Base-by-base conservation (phyloP, 2,797 vertebrate genomes). In the Mycteria americana region DNA sequence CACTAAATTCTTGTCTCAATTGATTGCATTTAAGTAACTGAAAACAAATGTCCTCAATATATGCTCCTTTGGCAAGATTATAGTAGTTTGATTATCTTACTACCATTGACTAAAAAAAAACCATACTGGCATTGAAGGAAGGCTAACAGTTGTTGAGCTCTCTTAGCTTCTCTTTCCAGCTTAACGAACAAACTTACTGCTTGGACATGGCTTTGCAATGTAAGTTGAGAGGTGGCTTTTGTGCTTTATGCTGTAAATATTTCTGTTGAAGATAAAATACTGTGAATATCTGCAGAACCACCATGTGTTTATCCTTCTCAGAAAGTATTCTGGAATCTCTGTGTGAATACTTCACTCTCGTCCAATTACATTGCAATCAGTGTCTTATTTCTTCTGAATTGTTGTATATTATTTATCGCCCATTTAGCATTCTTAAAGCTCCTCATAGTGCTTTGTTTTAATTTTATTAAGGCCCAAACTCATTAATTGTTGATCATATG, bases 21-120 rank as follows among this genome's bases (percentile, higher is more conserved):
- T 54, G 43, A 72, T 88, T 92, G 24, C 22, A n/a, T 92, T 94
- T 89, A 73, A 83, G 54, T 88, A 95, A 96, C 43, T 91, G 79
- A 90, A 97, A 97, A 74, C 72, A 97, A 96, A 93, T 23, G 4
- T 35, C 45, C 67, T 86, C 45, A 84, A 30, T 83, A 35, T 56
- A 94, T 46, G 17, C 10, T 93, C 18, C 37, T 91, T 87, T 85
- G 51, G 15, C 41, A 94, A 90, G 56, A 64, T 85, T 65, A 72
- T 37, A 92, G 35, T 33, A 74, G 28, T 53, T 88, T 77, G 65
- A 80, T 95, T 95, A 85, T 95, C 81, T 95, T 89, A 86, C 80
- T 94, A 79, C 25, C 15, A 78, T 53, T 94, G 91, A 93, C 56
- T 92, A 64, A 81, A 93, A 51, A 50, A 95, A 51, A 35, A 35